phyloP scores from a whole-genome alignment of 2,113 vertebrate species.

The Tangachromis dhanisi region DNA sequence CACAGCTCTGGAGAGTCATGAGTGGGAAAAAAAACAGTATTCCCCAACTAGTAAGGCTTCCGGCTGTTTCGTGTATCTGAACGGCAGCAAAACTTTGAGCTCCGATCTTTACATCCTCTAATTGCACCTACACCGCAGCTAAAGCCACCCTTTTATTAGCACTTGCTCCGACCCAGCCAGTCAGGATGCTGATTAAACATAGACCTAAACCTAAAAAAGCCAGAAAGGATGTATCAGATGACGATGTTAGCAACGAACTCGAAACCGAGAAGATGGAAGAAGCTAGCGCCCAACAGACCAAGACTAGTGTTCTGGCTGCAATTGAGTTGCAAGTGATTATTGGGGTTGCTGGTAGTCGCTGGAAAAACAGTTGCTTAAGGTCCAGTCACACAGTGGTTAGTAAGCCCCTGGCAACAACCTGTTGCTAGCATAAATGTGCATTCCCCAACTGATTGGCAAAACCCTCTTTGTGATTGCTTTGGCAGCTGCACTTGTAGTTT shows the following conservation, averaged over 20 bases:
- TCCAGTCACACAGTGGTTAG: neutral
- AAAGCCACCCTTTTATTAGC: neutral
- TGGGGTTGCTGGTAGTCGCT: neutral
- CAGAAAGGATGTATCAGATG: neutral
- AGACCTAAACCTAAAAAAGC: neutral
- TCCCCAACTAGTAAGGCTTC: neutral
- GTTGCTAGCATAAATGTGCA: neutral
- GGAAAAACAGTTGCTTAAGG: neutral
- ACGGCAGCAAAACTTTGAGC: neutral
- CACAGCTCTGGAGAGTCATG: neutral
- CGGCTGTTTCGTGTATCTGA: neutral
- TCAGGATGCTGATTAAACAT: neutral
- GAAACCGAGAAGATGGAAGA: neutral
- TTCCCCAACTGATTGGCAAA: neutral
- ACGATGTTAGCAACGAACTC: neutral
- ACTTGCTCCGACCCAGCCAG: neutral
- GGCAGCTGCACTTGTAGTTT: neutral
- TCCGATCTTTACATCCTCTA: neutral
- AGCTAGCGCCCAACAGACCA: neutral
- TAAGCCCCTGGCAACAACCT: neutral
- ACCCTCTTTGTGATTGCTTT: neutral
- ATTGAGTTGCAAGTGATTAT: neutral
- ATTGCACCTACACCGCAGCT: neutral
- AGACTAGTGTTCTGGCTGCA: neutral
- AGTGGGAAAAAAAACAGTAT: neutral